Evolutionary conservation across 2,113 vertebrate species (phyloP).

Genomic region (Anthoscopus minutus): DNA sequence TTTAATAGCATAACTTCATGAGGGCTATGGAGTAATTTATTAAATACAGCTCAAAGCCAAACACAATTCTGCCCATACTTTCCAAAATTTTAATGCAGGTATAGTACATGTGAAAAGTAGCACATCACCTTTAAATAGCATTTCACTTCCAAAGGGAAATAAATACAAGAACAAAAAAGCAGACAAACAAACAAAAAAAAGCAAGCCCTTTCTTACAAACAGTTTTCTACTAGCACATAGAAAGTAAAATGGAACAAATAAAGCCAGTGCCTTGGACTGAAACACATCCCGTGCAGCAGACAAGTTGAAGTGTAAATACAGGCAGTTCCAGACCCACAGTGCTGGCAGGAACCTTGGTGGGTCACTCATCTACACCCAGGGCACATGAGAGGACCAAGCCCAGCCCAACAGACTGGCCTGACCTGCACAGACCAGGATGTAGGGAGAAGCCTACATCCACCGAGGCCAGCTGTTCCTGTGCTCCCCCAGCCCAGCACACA

Average conservation of each 20-base stretch:
- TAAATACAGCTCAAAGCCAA: background rate
- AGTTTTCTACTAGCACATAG: background rate
- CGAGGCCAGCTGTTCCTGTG: background rate
- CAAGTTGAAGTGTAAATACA: background rate
- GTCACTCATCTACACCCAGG: background rate
- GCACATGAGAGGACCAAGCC: background rate
- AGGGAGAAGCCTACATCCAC: background rate
- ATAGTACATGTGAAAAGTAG: background rate
- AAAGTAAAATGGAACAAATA: background rate
- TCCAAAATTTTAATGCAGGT: background rate
- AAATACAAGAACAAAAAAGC: background rate
- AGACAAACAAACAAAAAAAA: background rate
- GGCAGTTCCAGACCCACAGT: background rate
- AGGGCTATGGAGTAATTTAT: background rate
- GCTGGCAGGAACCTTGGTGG: background rate
- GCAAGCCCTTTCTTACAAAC: background rate
- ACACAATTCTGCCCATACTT: accelerated
- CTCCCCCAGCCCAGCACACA: background rate
- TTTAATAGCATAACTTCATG: background rate
- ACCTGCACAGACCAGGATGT: accelerated
- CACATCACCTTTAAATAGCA: background rate
- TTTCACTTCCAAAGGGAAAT: background rate
- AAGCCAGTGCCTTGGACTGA: background rate
- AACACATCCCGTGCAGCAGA: background rate
- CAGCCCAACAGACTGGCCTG: background rate